Percentiles rank a stretch among this genome's conserved stretches.
These are phyloP conservation scores for Bombus confusus DNA, from an alignment of 1,140 invertebrate species.

Conservation along the genomic window DNA sequence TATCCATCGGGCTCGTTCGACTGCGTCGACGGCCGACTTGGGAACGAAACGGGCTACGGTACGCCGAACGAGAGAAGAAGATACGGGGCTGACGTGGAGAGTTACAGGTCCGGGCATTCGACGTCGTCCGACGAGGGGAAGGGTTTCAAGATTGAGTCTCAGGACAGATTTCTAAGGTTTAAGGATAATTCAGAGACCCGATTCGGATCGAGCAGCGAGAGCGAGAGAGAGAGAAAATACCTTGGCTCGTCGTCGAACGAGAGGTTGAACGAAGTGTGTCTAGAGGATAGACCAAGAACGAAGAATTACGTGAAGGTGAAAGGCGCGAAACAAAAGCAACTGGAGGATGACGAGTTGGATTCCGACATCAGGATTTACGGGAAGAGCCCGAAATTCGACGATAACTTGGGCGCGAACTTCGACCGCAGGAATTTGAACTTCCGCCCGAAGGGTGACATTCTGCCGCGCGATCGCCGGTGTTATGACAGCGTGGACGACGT, in stretches of 20 bases:
- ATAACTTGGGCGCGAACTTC: constrained; percentile 68
- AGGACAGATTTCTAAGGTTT: constrained; percentile 55
- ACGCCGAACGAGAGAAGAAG: constrained; percentile 62
- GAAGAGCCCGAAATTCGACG: constrained; percentile 81
- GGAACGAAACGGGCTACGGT: constrained; percentile 53
- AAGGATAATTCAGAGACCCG: constrained; percentile 68
- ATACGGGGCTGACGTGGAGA: constrained; percentile 51
- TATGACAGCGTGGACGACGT: constrained; percentile 67
- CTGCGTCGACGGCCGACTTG: constrained; percentile 72
- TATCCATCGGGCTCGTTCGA: constrained; percentile 72
- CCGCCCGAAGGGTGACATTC: constrained; percentile 48
- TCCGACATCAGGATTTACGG: constrained; percentile 77
- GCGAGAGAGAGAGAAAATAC: constrained; percentile 74
- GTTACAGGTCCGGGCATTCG: constrained; percentile 70
- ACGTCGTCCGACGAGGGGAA: constrained; percentile 74
- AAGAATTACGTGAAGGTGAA: constrained; percentile 73
- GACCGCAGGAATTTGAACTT: constrained; percentile 62
- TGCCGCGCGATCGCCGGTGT: constrained; percentile 50
- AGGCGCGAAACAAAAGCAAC: constrained; percentile 76
- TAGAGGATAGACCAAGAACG: constrained; percentile 64
- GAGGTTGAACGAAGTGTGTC: constrained; percentile 68
- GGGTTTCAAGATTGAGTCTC: constrained; percentile 66
- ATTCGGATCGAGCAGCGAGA: constrained; percentile 76
- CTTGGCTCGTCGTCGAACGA: constrained; percentile 71
- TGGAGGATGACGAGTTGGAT: constrained; percentile 78